Conservation (phyloP, 53 echinoderm and acorn worm genomes). For the Pentamera pediparva region DNA sequence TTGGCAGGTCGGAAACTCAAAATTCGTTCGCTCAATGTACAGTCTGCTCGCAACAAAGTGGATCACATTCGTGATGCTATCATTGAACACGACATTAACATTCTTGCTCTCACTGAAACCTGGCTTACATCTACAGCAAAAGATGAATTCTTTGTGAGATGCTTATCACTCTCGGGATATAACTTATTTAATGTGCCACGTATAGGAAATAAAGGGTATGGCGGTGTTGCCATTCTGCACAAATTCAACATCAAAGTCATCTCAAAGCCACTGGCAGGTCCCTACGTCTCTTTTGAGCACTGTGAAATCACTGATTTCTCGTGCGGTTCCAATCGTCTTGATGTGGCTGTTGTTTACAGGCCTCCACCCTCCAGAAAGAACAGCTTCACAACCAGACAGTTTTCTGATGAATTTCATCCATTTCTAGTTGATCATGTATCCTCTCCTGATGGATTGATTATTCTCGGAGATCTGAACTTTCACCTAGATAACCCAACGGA, state of each 20-base stretch:
- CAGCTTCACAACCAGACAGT: slow-evolving; percentile 1
- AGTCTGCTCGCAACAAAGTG: too few relatives aligned
- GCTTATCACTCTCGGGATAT: slow-evolving; percentile 7
- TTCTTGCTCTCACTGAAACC: slow-evolving; percentile 9
- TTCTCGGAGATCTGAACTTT: too few relatives aligned
- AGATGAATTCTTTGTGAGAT: background rate
- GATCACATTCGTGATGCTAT: too few relatives aligned
- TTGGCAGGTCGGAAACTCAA: too few relatives aligned
- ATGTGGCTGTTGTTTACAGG: slow-evolving; percentile 6
- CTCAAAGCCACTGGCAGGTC: background rate
- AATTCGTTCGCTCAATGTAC: too few relatives aligned
- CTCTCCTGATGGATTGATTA: too few relatives aligned
- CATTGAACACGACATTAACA: slow-evolving; percentile 9
- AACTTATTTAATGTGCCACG: background rate
- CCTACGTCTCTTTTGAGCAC: background rate
- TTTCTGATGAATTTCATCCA: slow-evolving; percentile 25
- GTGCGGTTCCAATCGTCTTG: too few relatives aligned
- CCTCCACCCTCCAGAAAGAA: slow-evolving; percentile 26
- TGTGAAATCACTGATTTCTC: background rate
- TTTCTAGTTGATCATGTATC: too few relatives aligned
- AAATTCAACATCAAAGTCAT: slow-evolving; percentile 1
- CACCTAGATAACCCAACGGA: background rate
- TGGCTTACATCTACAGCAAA: slow-evolving; percentile 12
- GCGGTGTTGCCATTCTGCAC: slow-evolving; percentile 22
- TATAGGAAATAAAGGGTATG: slow-evolving; percentile 18